A percentile compares a stretch with the other conserved stretches of the same genome.
These are phyloP conservation scores for Eumeta japonica DNA, from an alignment of 1,140 invertebrate species.

Conservation along the genomic window DNA sequence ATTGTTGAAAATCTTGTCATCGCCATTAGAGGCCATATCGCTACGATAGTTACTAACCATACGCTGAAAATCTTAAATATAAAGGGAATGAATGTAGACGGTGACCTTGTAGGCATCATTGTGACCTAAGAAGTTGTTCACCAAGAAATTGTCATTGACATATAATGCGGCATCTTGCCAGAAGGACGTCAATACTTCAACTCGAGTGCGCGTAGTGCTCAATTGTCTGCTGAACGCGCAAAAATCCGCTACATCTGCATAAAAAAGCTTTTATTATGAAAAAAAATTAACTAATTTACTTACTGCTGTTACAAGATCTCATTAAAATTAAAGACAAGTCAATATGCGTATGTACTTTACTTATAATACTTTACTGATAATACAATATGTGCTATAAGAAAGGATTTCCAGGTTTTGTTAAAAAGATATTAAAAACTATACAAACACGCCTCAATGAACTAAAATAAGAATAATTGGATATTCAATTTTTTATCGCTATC, in stretches of 20 bases:
- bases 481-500: too few relatives aligned
- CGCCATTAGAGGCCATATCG: too few relatives aligned
- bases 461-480: too few relatives aligned
- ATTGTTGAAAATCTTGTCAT: too few relatives aligned
- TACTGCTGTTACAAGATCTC: background rate
- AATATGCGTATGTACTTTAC: background rate
- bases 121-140: constrained; percentile 24
- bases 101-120: constrained; percentile 30
- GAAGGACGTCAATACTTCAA: constrained; percentile 34
- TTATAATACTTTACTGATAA: too few relatives aligned
- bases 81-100: constrained; percentile 3
- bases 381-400: too few relatives aligned
- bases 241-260: constrained; percentile 29
- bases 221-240: constrained; percentile 36
- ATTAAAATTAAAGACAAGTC: background rate
- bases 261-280: constrained; percentile 4
- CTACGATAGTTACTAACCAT: too few relatives aligned
- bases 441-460: too few relatives aligned
- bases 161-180: constrained; percentile 38
- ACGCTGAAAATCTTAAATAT: too few relatives aligned
- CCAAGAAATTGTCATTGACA: constrained; percentile 40
- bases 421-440: too few relatives aligned
- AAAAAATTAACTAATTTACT: background rate
- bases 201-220: constrained; percentile 30
- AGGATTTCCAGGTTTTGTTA: too few relatives aligned